phyloP scores from a whole-genome alignment of 2,797 vertebrate species.

The Xiphophorus birchmanni region DNA sequence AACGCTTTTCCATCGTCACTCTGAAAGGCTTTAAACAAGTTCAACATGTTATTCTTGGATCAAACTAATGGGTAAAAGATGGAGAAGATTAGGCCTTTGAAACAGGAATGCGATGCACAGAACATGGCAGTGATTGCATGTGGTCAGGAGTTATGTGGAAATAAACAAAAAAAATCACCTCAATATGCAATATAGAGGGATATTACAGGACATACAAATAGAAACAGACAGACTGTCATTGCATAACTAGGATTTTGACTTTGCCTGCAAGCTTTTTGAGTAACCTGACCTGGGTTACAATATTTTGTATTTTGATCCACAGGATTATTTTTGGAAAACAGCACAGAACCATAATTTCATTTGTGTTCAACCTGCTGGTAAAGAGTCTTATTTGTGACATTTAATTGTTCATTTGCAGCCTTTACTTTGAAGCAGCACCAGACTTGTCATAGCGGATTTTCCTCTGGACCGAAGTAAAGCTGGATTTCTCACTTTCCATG shows the following conservation, averaged over 20 bases:
- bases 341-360: conserved; percentile 13
- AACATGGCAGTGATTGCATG: conserved; percentile 57
- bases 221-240: neutral
- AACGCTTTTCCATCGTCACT: conserved; percentile 65
- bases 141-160: conserved; percentile 44
- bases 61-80: conserved; percentile 63
- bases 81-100: conserved; percentile 55
- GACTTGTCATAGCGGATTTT: conserved; percentile 64
- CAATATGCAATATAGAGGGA: conserved; percentile 26
- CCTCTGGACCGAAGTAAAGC: conserved; percentile 60
- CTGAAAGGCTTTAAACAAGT: conserved; percentile 69
- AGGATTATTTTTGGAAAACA: conserved; percentile 19
- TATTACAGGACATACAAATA: conserved; percentile 29
- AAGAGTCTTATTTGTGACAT: conserved; percentile 54
- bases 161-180: conserved; percentile 55
- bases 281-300: neutral
- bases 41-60: conserved; percentile 69
- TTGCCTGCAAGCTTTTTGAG: neutral
- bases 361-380: conserved; percentile 32
- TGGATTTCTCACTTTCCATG: conserved; percentile 69
- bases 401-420: conserved; percentile 64
- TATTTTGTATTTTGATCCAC: conserved; percentile 15
- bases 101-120: conserved; percentile 51
- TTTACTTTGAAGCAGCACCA: conserved; percentile 69
- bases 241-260: neutral